Evolutionary conservation across 2,797 vertebrate genomes (phyloP), one percentile per base, ranked within the genome.

Genomic region (Pseudomugil gertrudae): DNA sequence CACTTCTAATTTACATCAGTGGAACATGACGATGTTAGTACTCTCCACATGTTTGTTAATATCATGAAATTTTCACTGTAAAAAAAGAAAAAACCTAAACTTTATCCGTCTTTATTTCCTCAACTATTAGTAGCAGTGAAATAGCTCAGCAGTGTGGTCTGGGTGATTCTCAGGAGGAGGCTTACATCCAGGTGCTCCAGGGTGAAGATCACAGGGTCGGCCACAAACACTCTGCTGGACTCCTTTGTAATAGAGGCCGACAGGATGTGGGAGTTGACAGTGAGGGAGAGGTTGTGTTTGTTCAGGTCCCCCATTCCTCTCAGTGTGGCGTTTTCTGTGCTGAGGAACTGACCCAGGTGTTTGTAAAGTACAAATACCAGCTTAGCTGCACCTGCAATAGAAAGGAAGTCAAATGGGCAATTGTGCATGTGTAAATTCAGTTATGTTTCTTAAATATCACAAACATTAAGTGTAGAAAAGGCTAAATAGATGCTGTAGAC

Each of bases 351-450:
- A 47, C 98, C 97, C 88, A 99, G 90, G 75, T 96, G 96, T 89
- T 98, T 98, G 87, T 99, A 99, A 67, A 99, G 95, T 59, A 99
- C 97, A 90, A 99, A 99, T n/a, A 99, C 97, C 90, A 99, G 92
- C 89, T 99, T 99, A 63, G 97, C 96, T 73, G 97, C 94, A 43
- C 97, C 97, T 98, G 84, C 23, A 80, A 57, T 6, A 13, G 4
- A 32, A 61, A 68, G 53, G 21, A 71, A 73, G 24, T 11, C 9
- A 23, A 58, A 2, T 30, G 30, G 47, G 29, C 33, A 32, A 38
- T 43, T 1, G 50, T 56, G 0, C 17, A 8, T n/a, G 15, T 21
- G 29, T 57, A 48, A 2, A 45, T 38, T 58, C 9, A 57, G 3
- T 45, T 29, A 13, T 19, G 15, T 29, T 33, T 19, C 24, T 4